phyloP scores from a whole-genome alignment of 92 coral and sea anemone genomes.

The Blastomussa wellsi region DNA sequence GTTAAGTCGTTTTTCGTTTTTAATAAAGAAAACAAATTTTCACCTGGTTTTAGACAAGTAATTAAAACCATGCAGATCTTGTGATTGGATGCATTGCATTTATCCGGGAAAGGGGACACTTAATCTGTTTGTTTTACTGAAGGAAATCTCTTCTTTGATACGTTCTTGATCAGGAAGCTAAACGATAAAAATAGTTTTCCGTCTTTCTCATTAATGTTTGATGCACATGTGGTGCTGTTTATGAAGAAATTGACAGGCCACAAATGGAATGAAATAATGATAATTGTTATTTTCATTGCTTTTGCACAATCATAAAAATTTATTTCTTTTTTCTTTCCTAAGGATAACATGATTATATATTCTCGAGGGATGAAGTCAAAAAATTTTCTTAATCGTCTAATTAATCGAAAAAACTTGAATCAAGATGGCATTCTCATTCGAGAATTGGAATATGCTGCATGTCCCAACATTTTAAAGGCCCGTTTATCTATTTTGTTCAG shows the following conservation, averaged over 20 bases:
- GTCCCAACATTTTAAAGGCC: background rate
- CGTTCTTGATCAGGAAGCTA: background rate
- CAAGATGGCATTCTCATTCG: background rate
- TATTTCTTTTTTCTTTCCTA: background rate
- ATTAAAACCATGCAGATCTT: slow-evolving; percentile 16
- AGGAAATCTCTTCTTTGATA: background rate
- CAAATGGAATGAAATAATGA: background rate
- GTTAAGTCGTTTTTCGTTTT: background rate
- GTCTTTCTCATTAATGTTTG: background rate
- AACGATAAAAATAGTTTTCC: background rate
- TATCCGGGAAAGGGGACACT: background rate
- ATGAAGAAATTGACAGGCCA: background rate
- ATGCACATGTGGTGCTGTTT: background rate
- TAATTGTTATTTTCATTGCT: background rate
- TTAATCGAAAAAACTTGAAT: background rate
- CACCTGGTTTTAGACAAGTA: background rate
- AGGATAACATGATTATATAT: background rate
- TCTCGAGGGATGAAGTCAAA: background rate
- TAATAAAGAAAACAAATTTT: background rate
- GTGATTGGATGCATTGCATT: slow-evolving; percentile 15
- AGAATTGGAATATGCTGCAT: background rate
- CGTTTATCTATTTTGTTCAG: background rate
- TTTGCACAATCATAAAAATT: background rate
- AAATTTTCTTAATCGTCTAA: background rate
- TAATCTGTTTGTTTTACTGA: slow-evolving; percentile 2